A percentile compares a stretch with the other conserved stretches of the same genome.
Conservation (phyloP, 2,888 invertebrate genomes). For the Endotricha flammealis region DNA sequence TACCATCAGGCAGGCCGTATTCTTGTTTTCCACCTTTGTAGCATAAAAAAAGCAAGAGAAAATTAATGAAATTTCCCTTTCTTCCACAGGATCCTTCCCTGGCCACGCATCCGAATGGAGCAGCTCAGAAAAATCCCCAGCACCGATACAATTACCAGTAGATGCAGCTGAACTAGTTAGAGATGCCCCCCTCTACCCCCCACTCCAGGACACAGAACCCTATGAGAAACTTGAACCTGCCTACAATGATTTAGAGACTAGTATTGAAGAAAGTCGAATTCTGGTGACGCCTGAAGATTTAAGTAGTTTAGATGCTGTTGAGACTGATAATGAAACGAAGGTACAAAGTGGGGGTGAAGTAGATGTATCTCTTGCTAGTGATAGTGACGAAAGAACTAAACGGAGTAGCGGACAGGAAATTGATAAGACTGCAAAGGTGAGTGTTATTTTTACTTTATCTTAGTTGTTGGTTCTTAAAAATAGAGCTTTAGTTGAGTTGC, state of each 20-base stretch:
- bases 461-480: too few species aligned
- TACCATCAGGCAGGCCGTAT: too few species aligned
- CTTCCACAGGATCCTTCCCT: slow-evolving; percentile 40
- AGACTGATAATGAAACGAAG: slow-evolving; percentile 40
- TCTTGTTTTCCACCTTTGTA: too few species aligned
- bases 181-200: slow-evolving; percentile 53
- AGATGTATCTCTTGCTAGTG: slow-evolving; percentile 14
- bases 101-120: slow-evolving; percentile 37
- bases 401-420: slow-evolving; percentile 51
- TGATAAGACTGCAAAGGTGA: slow-evolving; percentile 52
- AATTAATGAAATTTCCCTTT: too few species aligned
- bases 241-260: slow-evolving; percentile 40
- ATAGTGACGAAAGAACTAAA: slow-evolving; percentile 37
- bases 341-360: slow-evolving; percentile 28
- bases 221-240: slow-evolving; percentile 24
- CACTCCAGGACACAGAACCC: slow-evolving; percentile 32
- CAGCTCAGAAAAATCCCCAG: slow-evolving; percentile 44
- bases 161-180: slow-evolving; percentile 54
- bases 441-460: slow-evolving; percentile 2
- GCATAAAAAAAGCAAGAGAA: too few species aligned
- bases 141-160: slow-evolving; percentile 25
- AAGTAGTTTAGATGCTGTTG: slow-evolving; percentile 17
- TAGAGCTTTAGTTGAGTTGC: too few species aligned
- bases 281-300: slow-evolving; percentile 34
- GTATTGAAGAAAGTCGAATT: slow-evolving; percentile 37